A percentile compares a stretch with the other conserved stretches of the same genome.
These are phyloP conservation scores for Helicorthomorpha holstii DNA, from an alignment of 1,140 invertebrate genomes.

Conservation along the genomic window DNA sequence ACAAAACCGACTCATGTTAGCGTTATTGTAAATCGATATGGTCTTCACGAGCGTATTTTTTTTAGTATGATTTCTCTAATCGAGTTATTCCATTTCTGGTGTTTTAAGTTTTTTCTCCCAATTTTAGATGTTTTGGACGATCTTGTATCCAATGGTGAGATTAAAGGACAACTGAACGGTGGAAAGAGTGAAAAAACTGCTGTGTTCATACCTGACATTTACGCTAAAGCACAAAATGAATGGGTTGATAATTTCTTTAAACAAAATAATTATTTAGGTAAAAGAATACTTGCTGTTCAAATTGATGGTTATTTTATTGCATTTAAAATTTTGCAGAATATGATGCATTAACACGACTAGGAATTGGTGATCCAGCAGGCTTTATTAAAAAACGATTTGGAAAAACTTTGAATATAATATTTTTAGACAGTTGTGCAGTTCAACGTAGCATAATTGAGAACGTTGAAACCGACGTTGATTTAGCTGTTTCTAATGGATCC, in stretches of 20 bases:
- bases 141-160: constrained; percentile 43
- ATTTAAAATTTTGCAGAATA: constrained; percentile 45
- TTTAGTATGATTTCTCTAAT: constrained; percentile 32
- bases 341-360: constrained; percentile 68
- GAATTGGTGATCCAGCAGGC: constrained; percentile 64
- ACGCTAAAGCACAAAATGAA: constrained; percentile 67
- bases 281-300: constrained; percentile 10
- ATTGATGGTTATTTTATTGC: neutral
- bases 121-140: constrained; percentile 41
- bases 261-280: constrained; percentile 81
- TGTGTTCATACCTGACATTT: constrained; percentile 74
- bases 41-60: constrained; percentile 68
- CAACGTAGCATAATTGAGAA: constrained; percentile 54
- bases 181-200: constrained; percentile 45
- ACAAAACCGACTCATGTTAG: constrained; percentile 65
- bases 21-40: constrained; percentile 59
- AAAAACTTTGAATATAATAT: constrained; percentile 46
- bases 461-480: constrained; percentile 66
- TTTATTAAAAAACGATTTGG: constrained; percentile 63
- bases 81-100: neutral
- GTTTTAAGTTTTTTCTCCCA: neutral
- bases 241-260: constrained; percentile 84
- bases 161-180: constrained; percentile 61
- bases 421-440: constrained; percentile 58
- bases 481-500: constrained; percentile 49